These are phyloP conservation scores for Chrysemys picta DNA, from an alignment of 2,113 vertebrate species.

Conservation along the genomic window DNA sequence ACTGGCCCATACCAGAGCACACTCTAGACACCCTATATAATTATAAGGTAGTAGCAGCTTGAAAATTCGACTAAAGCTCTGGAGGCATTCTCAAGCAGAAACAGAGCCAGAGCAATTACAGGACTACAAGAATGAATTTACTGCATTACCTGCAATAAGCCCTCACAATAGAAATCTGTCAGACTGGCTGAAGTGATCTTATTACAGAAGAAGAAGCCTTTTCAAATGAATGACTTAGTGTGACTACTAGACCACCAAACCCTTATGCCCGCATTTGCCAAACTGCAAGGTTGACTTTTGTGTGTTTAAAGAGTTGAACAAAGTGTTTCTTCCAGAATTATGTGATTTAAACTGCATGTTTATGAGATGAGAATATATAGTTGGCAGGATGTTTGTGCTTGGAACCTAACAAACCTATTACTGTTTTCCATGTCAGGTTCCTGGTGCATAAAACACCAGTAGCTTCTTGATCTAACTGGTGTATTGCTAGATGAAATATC, in stretches of 20 bases:
- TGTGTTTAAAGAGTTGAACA: not conserved
- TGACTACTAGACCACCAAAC: not conserved
- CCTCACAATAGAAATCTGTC: not conserved
- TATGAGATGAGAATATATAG: not conserved
- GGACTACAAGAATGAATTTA: not conserved
- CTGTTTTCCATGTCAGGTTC: not conserved
- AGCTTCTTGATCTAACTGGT: not conserved
- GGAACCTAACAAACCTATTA: not conserved
- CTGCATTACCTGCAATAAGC: not conserved
- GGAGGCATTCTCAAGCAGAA: not conserved
- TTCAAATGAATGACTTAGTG: not conserved
- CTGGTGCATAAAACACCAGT: not conserved
- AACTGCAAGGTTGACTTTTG: not conserved
- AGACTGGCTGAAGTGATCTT: not conserved
- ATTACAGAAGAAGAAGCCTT: not conserved
- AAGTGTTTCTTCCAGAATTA: not conserved
- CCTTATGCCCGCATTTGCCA: not conserved
- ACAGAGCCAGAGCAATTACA: not conserved
- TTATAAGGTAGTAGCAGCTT: not conserved
- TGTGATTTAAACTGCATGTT: not conserved
- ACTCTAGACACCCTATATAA: not conserved
- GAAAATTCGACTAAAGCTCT: not conserved
- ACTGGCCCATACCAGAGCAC: rapidly evolving
- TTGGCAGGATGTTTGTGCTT: not conserved
- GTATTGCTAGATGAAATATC: not conserved